phyloP scores from a whole-genome alignment of 1,140 invertebrate genomes.

The Ips nitidus region DNA sequence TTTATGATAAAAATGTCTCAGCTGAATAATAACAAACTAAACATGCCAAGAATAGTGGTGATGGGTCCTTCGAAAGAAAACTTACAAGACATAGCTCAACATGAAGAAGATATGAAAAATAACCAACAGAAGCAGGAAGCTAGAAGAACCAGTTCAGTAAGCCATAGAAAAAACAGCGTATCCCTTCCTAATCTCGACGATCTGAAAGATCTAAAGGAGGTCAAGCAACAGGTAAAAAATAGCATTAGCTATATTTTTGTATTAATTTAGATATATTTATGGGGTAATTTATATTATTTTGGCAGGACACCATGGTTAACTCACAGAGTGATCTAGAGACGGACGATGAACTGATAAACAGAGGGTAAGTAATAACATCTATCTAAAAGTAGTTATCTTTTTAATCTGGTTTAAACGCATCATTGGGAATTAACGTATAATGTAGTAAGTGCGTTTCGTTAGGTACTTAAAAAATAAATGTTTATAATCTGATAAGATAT shows the following conservation, averaged over 20 bases:
- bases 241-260: no score
- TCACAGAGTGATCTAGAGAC: slow-evolving; percentile 29
- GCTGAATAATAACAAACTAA: no score
- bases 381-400: neutral
- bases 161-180: slow-evolving; percentile 44
- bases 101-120: slow-evolving; percentile 8
- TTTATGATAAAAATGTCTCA: no score
- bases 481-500: no score
- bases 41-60: slow-evolving; percentile 37
- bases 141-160: slow-evolving; percentile 10
- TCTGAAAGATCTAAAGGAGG: slow-evolving; percentile 36
- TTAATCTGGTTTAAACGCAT: no score
- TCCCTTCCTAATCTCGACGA: slow-evolving; percentile 48
- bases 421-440: no score
- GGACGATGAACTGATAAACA: slow-evolving; percentile 22
- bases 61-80: slow-evolving; percentile 32
- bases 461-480: no score
- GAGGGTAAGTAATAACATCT: slow-evolving; percentile 15
- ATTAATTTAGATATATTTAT: neutral
- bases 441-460: no score
- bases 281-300: slow-evolving; percentile 18
- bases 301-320: slow-evolving; percentile 12
- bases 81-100: slow-evolving; percentile 23
- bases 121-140: neutral
- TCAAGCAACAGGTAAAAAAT: slow-evolving; percentile 14